Conservation (phyloP, 2,888 invertebrate genomes). For the Hyposoter dolosus region DNA sequence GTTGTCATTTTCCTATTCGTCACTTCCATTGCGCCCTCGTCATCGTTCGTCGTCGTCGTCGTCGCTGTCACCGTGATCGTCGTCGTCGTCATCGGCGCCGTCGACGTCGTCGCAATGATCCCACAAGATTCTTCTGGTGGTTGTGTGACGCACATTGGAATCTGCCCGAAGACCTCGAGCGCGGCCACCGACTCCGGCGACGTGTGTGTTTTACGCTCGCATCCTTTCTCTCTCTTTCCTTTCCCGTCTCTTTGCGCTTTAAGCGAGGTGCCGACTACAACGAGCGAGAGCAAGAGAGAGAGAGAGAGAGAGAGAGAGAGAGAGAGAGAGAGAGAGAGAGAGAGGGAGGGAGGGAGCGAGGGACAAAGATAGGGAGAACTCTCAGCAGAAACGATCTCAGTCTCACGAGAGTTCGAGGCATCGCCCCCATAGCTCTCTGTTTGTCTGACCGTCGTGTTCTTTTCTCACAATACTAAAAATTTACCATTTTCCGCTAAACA, state of each 20-base stretch:
- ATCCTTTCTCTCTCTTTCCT: slow-evolving; percentile 44
- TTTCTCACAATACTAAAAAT: slow-evolving; percentile 6
- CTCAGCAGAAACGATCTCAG: slow-evolving; percentile 40
- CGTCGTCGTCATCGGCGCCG: slow-evolving; percentile 33
- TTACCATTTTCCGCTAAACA: slow-evolving; percentile 4
- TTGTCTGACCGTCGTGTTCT: slow-evolving; percentile 36
- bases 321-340: slow-evolving; percentile 25
- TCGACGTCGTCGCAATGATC: slow-evolving; percentile 44
- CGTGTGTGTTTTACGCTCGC: slow-evolving; percentile 59
- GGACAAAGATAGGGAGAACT: slow-evolving; percentile 22
- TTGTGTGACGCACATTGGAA: slow-evolving; percentile 80
- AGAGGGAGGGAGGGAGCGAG: slow-evolving; percentile 11
- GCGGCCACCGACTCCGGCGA: slow-evolving; percentile 80
- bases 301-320: slow-evolving; percentile 10
- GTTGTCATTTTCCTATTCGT: slow-evolving; percentile 31
- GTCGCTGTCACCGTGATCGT: slow-evolving; percentile 34
- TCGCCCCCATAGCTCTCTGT: slow-evolving; percentile 49
- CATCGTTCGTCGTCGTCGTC: slow-evolving; percentile 21
- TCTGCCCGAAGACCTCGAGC: slow-evolving; percentile 80
- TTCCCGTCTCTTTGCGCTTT: slow-evolving; percentile 30
- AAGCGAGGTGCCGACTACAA: slow-evolving; percentile 19
- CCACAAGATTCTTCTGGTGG: slow-evolving; percentile 57
- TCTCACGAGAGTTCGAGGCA: slow-evolving; percentile 40
- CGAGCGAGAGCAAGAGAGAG: slow-evolving; percentile 12
- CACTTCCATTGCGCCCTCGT: slow-evolving; percentile 3